Evolutionary conservation across 2,113 vertebrate genomes (phyloP).

Genomic region (Corvus moneduloides): DNA sequence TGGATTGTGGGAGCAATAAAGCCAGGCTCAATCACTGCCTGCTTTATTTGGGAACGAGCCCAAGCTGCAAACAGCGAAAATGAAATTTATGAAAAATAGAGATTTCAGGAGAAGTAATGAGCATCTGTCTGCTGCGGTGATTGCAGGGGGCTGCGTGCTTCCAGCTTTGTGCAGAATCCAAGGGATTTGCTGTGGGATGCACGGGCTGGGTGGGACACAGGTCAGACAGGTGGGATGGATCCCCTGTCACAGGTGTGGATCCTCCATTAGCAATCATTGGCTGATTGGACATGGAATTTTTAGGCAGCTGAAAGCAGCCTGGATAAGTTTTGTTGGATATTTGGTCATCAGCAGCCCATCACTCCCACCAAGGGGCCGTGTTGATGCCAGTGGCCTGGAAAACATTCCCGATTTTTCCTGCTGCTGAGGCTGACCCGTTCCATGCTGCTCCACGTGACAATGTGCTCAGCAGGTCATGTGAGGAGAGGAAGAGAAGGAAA

Average conservation of each 20-base stretch:
- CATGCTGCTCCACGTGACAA: neutral
- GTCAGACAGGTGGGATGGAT: neutral
- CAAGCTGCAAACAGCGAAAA: constrained; percentile 39
- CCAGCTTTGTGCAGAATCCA: neutral
- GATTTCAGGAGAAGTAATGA: constrained; percentile 20
- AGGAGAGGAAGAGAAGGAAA: neutral
- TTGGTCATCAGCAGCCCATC: neutral
- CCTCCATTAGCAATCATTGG: neutral
- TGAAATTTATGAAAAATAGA: constrained; percentile 47
- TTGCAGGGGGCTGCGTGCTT: neutral
- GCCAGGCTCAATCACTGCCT: constrained; percentile 24
- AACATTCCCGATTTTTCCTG: neutral
- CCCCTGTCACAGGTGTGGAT: neutral
- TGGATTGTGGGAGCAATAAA: constrained; percentile 54
- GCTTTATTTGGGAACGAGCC: constrained; percentile 37
- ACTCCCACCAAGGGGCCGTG: accelerated
- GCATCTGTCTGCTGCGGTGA: neutral
- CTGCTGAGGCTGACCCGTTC: neutral
- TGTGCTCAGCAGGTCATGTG: neutral
- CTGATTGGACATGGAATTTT: neutral
- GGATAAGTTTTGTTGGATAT: neutral
- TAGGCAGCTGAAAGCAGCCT: neutral
- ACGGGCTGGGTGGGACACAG: neutral
- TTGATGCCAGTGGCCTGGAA: neutral
- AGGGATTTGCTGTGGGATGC: neutral